These are phyloP conservation scores for Ochropleura plecta DNA, from an alignment of 2,888 invertebrate species.

Conservation along the genomic window DNA sequence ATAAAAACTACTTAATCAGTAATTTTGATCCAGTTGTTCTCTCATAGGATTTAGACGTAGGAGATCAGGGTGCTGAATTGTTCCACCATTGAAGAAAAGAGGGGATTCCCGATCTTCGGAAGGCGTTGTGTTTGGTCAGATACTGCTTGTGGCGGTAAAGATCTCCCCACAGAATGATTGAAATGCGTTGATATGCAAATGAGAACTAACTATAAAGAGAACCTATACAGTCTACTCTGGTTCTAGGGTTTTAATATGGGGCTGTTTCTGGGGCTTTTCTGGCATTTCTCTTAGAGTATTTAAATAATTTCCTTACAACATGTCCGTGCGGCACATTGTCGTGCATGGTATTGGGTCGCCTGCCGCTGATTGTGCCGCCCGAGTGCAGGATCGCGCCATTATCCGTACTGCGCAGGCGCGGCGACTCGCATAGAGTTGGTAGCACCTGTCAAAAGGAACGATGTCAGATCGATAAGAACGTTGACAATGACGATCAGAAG, in stretches of 20 bases:
- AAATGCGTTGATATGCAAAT: no score
- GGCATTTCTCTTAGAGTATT: no score
- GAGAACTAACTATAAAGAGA: no score
- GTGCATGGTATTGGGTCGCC: conserved; percentile 85
- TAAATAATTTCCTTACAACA: conserved; percentile 73
- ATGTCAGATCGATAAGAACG: neutral
- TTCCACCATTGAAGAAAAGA: neutral
- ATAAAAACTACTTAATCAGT: neutral
- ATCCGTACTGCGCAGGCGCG: conserved; percentile 94
- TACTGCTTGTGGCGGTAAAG: no score
- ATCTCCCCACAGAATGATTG: no score
- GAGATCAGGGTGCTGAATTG: neutral
- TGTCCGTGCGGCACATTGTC: conserved; percentile 81
- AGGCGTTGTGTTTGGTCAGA: neutral
- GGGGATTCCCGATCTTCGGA: neutral
- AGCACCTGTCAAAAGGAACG: conserved; percentile 90
- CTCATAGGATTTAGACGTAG: neutral
- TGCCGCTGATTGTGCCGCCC: conserved; percentile 95
- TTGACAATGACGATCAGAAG: no score
- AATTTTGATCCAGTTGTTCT: neutral
- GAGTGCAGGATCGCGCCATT: conserved; percentile 96
- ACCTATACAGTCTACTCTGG: no score
- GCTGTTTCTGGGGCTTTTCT: no score
- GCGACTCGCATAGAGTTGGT: conserved; percentile 92
- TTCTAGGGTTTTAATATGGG: no score